phyloP scores from a whole-genome alignment of 2,888 invertebrate genomes.

The Syritta pipiens region DNA sequence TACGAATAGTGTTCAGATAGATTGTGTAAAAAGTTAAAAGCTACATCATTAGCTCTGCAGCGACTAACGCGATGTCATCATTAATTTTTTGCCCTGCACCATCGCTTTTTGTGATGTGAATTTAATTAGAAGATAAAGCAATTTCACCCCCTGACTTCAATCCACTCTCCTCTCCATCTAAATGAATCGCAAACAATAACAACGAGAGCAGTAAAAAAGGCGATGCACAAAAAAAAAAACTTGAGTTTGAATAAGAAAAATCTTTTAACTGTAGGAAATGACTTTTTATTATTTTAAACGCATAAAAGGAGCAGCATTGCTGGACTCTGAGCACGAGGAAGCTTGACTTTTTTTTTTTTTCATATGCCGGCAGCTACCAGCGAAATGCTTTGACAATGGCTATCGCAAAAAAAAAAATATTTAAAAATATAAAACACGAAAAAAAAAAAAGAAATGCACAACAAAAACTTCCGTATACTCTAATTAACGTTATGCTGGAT shows the following conservation, averaged over 20 bases:
- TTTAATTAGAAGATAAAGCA: constrained; percentile 13
- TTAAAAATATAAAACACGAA: neutral
- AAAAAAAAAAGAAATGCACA: constrained; percentile 2
- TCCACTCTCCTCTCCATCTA: no score
- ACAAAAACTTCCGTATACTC: constrained; percentile 55
- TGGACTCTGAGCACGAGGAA: constrained; percentile 3
- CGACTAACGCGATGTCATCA: no score
- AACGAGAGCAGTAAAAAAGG: neutral
- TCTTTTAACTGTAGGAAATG: constrained; percentile 10
- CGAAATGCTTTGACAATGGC: constrained; percentile 48
- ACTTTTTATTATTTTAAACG: constrained; percentile 45
- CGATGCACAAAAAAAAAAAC: neutral
- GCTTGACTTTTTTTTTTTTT: constrained; percentile 5
- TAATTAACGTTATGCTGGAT: constrained; percentile 61
- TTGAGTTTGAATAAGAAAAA: neutral
- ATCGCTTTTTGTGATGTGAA: no score
- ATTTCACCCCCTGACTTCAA: constrained; percentile 1
- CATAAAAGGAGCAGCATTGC: constrained; percentile 24
- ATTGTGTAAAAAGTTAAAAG: no score
- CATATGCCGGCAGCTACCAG: constrained; percentile 17
- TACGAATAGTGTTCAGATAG: no score
- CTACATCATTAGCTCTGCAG: no score
- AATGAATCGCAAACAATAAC: no score
- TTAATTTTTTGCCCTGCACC: no score
- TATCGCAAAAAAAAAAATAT: constrained; percentile 19